Evolutionary conservation across 2,888 invertebrate species (phyloP).

Genomic region (Oscheius sp.): DNA sequence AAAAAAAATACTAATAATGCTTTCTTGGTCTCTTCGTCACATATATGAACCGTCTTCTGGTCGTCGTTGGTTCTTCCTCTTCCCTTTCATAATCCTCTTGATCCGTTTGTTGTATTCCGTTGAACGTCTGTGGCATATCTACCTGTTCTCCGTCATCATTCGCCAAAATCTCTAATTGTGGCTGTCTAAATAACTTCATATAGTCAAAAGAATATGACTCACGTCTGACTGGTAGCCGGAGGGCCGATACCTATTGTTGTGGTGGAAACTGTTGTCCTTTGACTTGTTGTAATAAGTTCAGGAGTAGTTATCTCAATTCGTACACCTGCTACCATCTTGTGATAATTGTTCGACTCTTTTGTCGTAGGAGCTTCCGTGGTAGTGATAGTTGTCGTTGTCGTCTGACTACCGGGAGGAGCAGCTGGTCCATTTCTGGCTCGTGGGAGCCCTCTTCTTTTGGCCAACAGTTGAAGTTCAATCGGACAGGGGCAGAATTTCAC

Average conservation of each 20-base stretch:
- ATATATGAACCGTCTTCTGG: conserved; percentile 52
- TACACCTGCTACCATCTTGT: not conserved
- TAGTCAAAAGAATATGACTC: not conserved
- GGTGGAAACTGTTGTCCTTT: not conserved
- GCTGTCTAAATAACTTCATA: not conserved
- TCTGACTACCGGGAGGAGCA: conserved; percentile 21
- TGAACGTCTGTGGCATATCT: conserved; percentile 12
- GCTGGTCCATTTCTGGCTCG: conserved; percentile 5
- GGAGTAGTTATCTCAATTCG: not conserved
- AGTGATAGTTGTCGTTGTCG: not conserved
- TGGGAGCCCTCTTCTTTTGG: conserved; percentile 19
- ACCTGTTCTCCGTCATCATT: conserved; percentile 8
- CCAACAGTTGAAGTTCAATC: conserved; percentile 49
- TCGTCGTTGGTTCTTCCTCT: conserved; percentile 18
- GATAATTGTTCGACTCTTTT: conserved; percentile 2
- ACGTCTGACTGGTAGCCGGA: not conserved
- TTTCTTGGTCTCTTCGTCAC: conserved; percentile 53
- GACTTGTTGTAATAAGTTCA: not conserved
- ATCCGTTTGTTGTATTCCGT: not conserved
- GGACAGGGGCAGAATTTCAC: conserved; percentile 68
- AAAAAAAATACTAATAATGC: not conserved
- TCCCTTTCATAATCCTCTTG: conserved; percentile 13
- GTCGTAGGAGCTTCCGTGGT: conserved; percentile 1
- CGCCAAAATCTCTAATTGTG: conserved; percentile 3
- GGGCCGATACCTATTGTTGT: not conserved